Conservation (phyloP, 2,888 invertebrate genomes). For the Andrena marginata region DNA sequence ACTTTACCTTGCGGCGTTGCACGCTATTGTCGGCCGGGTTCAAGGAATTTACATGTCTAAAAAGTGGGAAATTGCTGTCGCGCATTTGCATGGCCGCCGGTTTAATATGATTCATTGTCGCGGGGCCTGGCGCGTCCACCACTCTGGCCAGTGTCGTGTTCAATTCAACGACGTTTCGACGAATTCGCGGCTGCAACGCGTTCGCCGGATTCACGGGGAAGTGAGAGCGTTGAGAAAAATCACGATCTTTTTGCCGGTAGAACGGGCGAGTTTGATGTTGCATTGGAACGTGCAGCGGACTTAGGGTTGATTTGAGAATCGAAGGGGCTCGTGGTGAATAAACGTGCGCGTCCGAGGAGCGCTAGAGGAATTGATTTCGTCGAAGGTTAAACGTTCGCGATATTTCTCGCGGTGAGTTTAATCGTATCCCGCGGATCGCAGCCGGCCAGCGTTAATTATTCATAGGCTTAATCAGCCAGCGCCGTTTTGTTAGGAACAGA, state of each 20-base stretch:
- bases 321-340: too few relatives aligned
- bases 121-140: constrained; percentile 8
- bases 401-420: not conserved
- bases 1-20: constrained; percentile 61
- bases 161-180: not conserved
- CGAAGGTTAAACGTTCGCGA: not conserved
- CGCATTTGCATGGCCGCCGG: constrained; percentile 42
- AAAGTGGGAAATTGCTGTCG: constrained; percentile 58
- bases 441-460: constrained; percentile 31
- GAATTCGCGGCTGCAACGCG: not conserved
- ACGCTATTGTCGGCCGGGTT: constrained; percentile 61
- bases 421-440: constrained; percentile 14
- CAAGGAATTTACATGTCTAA: constrained; percentile 65
- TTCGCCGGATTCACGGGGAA: too few relatives aligned
- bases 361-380: not conserved
- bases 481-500: not conserved
- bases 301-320: too few relatives aligned
- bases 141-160: not conserved
- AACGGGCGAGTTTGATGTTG: too few relatives aligned
- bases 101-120: constrained; percentile 44
- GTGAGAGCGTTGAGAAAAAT: too few relatives aligned
- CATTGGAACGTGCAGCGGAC: too few relatives aligned
- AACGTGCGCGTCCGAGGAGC: not conserved
- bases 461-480: constrained; percentile 24
- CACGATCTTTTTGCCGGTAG: too few relatives aligned